Evolutionary conservation across 2,797 vertebrate species (phyloP).

Genomic region (Myotis myotis): DNA sequence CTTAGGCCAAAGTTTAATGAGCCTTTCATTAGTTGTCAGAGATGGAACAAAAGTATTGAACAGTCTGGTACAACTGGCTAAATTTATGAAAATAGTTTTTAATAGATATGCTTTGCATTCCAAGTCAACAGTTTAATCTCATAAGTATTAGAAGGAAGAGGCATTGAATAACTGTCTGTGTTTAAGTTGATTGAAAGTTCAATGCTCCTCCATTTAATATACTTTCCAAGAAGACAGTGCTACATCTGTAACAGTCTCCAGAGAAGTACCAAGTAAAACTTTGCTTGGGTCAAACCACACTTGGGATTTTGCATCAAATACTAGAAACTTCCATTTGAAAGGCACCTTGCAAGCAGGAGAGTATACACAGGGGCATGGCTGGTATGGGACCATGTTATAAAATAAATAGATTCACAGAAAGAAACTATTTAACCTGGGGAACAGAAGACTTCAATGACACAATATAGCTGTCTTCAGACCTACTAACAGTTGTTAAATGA

Average conservation of each 20-base stretch:
- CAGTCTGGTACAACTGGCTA: background rate
- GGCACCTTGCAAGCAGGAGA: background rate
- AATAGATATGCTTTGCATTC: background rate
- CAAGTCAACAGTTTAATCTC: background rate
- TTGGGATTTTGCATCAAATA: background rate
- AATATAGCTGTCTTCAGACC: background rate
- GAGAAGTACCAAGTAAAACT: background rate
- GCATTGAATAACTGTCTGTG: background rate
- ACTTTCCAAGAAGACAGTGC: background rate
- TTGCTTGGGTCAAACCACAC: background rate
- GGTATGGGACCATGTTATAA: background rate
- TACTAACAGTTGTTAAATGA: background rate
- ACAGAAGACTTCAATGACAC: background rate
- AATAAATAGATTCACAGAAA: background rate
- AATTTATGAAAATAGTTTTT: background rate
- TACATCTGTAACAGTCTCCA: background rate
- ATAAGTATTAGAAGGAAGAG: background rate
- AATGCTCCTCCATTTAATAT: background rate
- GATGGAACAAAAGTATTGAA: background rate
- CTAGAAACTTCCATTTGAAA: slow-evolving; percentile 7
- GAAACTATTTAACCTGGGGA: background rate
- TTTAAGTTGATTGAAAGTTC: background rate
- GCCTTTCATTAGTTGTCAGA: background rate
- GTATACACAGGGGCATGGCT: background rate
- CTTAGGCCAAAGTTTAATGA: background rate